A percentile compares a stretch with the other conserved stretches of the same genome.
phyloP scores from a whole-genome alignment of 2,888 invertebrate species.

The Cacoxenus indagator region DNA sequence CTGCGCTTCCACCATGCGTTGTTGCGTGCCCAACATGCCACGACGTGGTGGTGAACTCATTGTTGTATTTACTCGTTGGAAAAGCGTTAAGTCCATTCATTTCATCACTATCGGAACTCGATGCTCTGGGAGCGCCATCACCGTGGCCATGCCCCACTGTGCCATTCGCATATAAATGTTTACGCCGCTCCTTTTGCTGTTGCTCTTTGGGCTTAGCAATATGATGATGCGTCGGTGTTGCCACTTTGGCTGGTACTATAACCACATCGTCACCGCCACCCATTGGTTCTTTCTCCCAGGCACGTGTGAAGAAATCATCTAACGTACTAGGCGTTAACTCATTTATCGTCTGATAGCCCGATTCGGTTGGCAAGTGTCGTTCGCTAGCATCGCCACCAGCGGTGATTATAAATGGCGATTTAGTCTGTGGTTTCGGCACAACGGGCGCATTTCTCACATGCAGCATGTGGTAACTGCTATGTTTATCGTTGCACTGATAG shows the following conservation, averaged over 20 bases:
- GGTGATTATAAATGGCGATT: conserved; percentile 39
- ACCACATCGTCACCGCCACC: not conserved
- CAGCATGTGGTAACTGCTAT: conserved; percentile 63
- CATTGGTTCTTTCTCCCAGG: conserved; percentile 56
- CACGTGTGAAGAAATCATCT: conserved; percentile 58
- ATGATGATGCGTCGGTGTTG: conserved; percentile 38
- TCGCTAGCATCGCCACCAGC: conserved; percentile 1
- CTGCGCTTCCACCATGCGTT: not conserved
- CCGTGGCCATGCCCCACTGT: conserved; percentile 28
- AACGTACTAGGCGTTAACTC: conserved; percentile 61
- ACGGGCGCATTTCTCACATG: conserved; percentile 52
- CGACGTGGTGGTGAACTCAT: conserved; percentile 51
- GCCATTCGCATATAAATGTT: conserved; percentile 53
- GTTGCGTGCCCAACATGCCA: conserved; percentile 40
- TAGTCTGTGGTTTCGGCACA: conserved; percentile 42
- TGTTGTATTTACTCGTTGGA: conserved; percentile 46
- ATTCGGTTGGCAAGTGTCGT: conserved; percentile 52
- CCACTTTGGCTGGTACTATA: not conserved
- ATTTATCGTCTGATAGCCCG: conserved; percentile 62
- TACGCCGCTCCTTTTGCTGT: conserved; percentile 36
- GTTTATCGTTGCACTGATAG: conserved; percentile 68
- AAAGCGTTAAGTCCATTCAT: not conserved
- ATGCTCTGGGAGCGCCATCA: conserved; percentile 37
- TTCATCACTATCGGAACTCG: conserved; percentile 5
- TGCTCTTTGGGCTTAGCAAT: not conserved